Conservation (phyloP, 92 coral and sea anemone genomes). For the Porites cylindrica region DNA sequence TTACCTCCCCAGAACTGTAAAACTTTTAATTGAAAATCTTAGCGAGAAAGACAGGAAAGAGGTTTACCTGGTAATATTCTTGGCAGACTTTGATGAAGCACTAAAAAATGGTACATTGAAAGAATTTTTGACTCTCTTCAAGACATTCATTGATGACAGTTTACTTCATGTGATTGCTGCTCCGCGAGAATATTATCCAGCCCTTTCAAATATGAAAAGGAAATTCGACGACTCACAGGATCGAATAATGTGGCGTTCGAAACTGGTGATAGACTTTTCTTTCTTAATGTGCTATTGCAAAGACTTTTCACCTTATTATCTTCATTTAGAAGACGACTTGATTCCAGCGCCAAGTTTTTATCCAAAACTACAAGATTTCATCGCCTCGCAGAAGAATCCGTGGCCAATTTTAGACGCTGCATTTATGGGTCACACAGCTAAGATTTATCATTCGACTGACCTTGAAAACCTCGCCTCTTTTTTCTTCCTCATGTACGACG, state of each 20-base stretch:
- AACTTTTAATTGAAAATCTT: constrained; percentile 17
- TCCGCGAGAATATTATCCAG: constrained; percentile 61
- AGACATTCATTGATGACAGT: constrained; percentile 5
- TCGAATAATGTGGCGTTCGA: constrained; percentile 78
- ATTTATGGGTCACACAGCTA: constrained; percentile 71
- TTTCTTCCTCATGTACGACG: constrained; percentile 70
- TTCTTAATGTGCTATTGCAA: constrained; percentile 80
- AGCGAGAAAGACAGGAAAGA: constrained; percentile 32
- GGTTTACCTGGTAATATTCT: constrained; percentile 49
- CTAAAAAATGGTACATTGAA: background rate
- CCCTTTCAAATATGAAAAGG: constrained; percentile 52
- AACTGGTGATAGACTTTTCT: constrained; percentile 78
- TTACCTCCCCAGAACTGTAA: constrained; percentile 35
- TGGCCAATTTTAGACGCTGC: constrained; percentile 72
- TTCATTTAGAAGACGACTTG: constrained; percentile 84
- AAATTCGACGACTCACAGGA: constrained; percentile 67
- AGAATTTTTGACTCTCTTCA: constrained; percentile 1
- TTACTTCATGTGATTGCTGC: constrained; percentile 67
- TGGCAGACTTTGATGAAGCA: constrained; percentile 50
- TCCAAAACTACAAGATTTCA: constrained; percentile 68
- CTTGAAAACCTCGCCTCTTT: constrained; percentile 69
- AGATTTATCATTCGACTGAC: constrained; percentile 68
- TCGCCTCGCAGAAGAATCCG: constrained; percentile 37
- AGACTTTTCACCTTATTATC: constrained; percentile 64
- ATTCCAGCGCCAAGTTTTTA: constrained; percentile 73